Evolutionary conservation across 2,888 invertebrate species (phyloP).

Genomic region (Biston stratarius): DNA sequence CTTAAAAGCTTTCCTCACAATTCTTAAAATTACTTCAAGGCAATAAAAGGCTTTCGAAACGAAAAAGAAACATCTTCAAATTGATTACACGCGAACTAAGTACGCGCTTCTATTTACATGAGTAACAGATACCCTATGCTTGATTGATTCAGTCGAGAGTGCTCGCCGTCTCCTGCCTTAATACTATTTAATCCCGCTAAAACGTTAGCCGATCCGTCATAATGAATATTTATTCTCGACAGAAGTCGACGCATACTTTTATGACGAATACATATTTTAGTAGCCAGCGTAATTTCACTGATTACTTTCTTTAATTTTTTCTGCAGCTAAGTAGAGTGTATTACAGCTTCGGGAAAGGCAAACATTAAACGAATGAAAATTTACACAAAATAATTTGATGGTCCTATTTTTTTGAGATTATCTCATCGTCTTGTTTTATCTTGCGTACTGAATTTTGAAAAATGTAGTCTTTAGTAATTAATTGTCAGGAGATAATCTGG

Average conservation of each 20-base stretch:
- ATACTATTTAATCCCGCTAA: conserved; percentile 84
- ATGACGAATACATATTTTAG: conserved; percentile 86
- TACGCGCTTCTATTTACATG: conserved; percentile 29
- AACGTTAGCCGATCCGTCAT: conserved; percentile 82
- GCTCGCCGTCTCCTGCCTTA: conserved; percentile 62
- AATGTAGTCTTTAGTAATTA: conserved; percentile 20
- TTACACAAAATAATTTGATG: conserved; percentile 58
- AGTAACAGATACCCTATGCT: conserved; percentile 49
- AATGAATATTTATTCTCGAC: conserved; percentile 85
- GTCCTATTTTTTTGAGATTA: conserved; percentile 41
- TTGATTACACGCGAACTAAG: conserved; percentile 27
- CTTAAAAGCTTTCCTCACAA: conserved; percentile 16
- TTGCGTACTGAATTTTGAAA: conserved; percentile 13
- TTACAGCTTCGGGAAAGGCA: conserved; percentile 73
- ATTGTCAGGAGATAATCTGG: neutral
- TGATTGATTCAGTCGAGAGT: conserved; percentile 80
- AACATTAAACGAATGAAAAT: conserved; percentile 72
- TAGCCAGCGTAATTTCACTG: conserved; percentile 83
- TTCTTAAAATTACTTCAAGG: conserved; percentile 8
- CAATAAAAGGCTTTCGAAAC: conserved; percentile 13
- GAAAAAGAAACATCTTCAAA: conserved; percentile 27
- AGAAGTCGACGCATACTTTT: conserved; percentile 83
- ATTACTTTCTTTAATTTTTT: conserved; percentile 85
- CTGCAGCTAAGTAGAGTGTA: conserved; percentile 75
- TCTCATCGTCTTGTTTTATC: conserved; percentile 28